Percentiles rank a stretch among this genome's conserved stretches.
phyloP scores from a whole-genome alignment of 2,113 vertebrate species.

The Leuciscus idus region DNA sequence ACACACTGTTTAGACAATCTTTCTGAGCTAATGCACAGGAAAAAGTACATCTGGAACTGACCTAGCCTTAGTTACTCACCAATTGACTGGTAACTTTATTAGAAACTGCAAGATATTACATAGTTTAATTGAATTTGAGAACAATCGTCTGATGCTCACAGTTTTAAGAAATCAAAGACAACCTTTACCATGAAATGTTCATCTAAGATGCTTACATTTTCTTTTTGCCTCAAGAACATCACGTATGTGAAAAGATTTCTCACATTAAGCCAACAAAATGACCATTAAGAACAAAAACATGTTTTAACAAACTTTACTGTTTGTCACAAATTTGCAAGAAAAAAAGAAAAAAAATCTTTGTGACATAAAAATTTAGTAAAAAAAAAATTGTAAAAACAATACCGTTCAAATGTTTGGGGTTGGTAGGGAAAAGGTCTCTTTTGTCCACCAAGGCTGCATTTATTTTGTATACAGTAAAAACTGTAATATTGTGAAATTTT shows the following conservation, averaged over 20 bases:
- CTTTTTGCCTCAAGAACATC: not conserved
- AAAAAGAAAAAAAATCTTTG: too few species aligned
- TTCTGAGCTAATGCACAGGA: not conserved
- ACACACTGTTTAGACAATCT: not conserved
- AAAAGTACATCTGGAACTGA: not conserved
- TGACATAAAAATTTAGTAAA: too few species aligned
- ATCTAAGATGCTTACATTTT: not conserved
- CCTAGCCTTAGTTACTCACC: not conserved
- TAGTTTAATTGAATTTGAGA: not conserved
- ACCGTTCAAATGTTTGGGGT: not conserved
- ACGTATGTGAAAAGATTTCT: not conserved
- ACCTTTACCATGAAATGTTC: not conserved
- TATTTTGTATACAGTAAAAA: not conserved
- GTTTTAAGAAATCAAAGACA: not conserved
- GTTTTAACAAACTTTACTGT: not conserved
- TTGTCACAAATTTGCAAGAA: not conserved
- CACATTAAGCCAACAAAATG: too few species aligned
- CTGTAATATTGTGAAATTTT: not conserved
- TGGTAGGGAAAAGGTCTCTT: not conserved
- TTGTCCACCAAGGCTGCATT: too few species aligned
- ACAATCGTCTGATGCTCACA: not conserved
- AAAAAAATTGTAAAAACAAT: too few species aligned
- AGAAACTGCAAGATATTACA: not conserved
- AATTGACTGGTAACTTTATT: not conserved
- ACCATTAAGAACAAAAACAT: too few species aligned